A percentile compares a stretch with the other conserved stretches of the same genome.
phyloP scores from a whole-genome alignment of 2,113 vertebrate genomes.

The Campylorhamphus procurvoides region DNA sequence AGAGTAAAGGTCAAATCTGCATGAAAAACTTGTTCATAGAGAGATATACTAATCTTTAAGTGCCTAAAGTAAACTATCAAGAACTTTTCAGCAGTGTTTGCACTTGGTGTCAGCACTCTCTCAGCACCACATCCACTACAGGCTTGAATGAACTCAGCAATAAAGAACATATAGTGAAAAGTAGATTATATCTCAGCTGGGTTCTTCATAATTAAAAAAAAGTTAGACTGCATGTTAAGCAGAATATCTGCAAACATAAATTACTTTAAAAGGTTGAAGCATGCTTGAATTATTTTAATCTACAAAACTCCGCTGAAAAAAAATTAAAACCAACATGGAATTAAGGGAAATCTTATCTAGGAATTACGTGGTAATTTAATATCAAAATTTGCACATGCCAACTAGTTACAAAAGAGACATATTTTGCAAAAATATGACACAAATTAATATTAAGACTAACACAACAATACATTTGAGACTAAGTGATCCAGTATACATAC shows the following conservation, averaged over 20 bases:
- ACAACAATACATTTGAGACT: background rate
- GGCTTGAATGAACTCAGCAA: slow-evolving; percentile 48
- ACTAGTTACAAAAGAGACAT: background rate
- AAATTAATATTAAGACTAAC: background rate
- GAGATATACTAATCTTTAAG: slow-evolving; percentile 74
- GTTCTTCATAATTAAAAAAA: slow-evolving; percentile 37
- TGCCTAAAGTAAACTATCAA: slow-evolving; percentile 74
- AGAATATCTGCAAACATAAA: slow-evolving; percentile 14
- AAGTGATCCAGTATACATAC: background rate
- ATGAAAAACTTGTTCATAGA: slow-evolving; percentile 59
- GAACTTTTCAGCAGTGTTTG: slow-evolving; percentile 73
- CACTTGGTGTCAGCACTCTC: slow-evolving; percentile 74
- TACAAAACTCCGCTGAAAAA: background rate
- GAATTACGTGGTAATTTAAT: background rate
- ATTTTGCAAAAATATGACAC: background rate
- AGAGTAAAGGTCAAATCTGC: slow-evolving; percentile 71
- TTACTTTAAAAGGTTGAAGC: background rate
- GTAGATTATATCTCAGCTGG: slow-evolving; percentile 49
- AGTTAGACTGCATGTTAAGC: background rate
- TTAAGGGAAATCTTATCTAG: background rate
- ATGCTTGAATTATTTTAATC: background rate
- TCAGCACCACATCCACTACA: slow-evolving; percentile 69
- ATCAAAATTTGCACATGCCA: background rate
- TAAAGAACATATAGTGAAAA: slow-evolving; percentile 57
- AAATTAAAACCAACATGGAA: background rate